phyloP scores from a whole-genome alignment of 2,888 invertebrate species.

The Petrolisthes manimaculis region DNA sequence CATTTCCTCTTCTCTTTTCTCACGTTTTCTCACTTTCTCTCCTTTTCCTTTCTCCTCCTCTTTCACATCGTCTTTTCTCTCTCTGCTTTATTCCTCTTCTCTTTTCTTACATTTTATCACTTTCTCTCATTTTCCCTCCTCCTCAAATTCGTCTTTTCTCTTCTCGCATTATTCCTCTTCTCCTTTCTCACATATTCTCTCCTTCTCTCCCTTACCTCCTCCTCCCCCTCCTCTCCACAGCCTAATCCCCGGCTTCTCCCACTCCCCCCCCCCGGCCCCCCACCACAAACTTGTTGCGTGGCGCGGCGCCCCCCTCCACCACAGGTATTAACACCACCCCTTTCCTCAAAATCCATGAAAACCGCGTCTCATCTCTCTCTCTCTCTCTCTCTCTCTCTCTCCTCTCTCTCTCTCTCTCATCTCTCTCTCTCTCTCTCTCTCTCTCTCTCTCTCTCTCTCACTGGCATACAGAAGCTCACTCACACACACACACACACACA shows the following conservation, averaged over 20 bases:
- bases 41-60: too few relatives aligned
- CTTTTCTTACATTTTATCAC: too few relatives aligned
- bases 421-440: constrained; percentile 8
- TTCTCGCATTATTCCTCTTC: too few relatives aligned
- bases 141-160: too few relatives aligned
- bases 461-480: background rate
- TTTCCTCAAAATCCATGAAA: background rate
- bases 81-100: too few relatives aligned
- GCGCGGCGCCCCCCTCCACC: too few relatives aligned
- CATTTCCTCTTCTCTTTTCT: too few relatives aligned
- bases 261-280: background rate
- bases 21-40: too few relatives aligned
- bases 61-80: too few relatives aligned
- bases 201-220: background rate
- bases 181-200: background rate
- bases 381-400: constrained; percentile 11
- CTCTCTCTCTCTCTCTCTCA: constrained; percentile 23
- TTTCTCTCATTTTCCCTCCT: too few relatives aligned
- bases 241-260: background rate
- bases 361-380: background rate
- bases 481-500: background rate
- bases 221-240: background rate
- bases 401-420: background rate
- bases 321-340: background rate
- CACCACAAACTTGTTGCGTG: background rate